Conservation (phyloP, 2,888 invertebrate genomes). For the Bibio marci region DNA sequence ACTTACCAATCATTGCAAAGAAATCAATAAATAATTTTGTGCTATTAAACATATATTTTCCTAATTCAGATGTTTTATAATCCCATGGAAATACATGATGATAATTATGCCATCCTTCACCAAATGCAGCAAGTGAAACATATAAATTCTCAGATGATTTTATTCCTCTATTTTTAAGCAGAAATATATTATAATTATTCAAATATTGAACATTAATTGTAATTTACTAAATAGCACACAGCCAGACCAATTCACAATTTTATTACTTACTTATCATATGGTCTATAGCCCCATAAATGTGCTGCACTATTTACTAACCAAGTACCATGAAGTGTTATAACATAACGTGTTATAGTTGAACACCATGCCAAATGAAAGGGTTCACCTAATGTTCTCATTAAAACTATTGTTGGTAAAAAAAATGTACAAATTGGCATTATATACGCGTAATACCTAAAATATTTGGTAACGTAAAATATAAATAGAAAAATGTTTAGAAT, state of each 20-base stretch:
- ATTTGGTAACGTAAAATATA: too few relatives aligned
- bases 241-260: too few relatives aligned
- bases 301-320: conserved; percentile 92
- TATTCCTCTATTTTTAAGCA: not conserved
- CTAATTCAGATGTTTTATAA: conserved; percentile 57
- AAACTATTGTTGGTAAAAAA: conserved; percentile 59
- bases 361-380: conserved; percentile 52
- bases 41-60: conserved; percentile 42
- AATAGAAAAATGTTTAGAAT: too few relatives aligned
- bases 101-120: conserved; percentile 80
- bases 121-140: conserved; percentile 50
- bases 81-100: conserved; percentile 80
- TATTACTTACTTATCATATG: conserved; percentile 72
- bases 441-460: too few relatives aligned
- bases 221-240: too few relatives aligned
- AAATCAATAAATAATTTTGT: conserved; percentile 47
- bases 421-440: too few relatives aligned
- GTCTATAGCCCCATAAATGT: conserved; percentile 79
- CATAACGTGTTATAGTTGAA: conserved; percentile 61
- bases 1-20: conserved; percentile 53
- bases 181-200: too few relatives aligned
- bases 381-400: conserved; percentile 62
- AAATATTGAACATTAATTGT: too few relatives aligned
- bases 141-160: conserved; percentile 9
- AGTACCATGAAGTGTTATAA: conserved; percentile 61